Base-by-base conservation (phyloP, 2,113 vertebrate genomes). In the Pseudolaguvia tuberculata region DNA sequence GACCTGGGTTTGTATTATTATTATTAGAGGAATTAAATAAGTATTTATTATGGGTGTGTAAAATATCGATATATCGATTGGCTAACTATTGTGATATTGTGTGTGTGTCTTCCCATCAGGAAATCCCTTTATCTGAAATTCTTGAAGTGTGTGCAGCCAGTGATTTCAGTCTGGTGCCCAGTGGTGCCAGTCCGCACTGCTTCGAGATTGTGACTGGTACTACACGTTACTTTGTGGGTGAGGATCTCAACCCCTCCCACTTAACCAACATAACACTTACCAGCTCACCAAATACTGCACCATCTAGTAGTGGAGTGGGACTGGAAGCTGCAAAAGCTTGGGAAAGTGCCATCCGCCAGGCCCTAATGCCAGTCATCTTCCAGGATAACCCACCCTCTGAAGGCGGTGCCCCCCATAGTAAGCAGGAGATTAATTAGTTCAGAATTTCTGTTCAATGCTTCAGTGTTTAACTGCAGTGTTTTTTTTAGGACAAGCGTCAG, bases 71-170 rank as follows among this genome's bases (percentile, higher is more conserved):
- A n/a, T n/a, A n/a, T n/a, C n/a, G n/a, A n/a, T n/a, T n/a, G n/a
- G n/a, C n/a, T n/a, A n/a, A n/a, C n/a, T n/a, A 35, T 4, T 6
- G 6, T 35, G 31, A 6, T 35, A 35, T 35, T 4, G 7, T 23
- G 12, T 42, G n/a, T 17, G 17, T n/a, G 1, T 27, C 18, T 48
- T 48, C 23, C 23, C 51, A 27, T 52, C 81, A 96, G 94, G 94
- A 95, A 81, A 94, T 96, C 31, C 94, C 94, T 0, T 86, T 96
- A 0, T 95, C 93, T 0, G 93, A 96, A 84, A 91, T 96, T 78
- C 87, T 96, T 61, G 82, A 91, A 0, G 85, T 96, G 59, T 89
- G 91, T 15, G 81, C 90, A 0, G 91, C 92, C 0, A 84, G 89
- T 17, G 88, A 94, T 83, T 94, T 93, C 81, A 86, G 80, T 35